Evolutionary conservation across 2,113 vertebrate genomes (phyloP), one percentile per base, ranked within the genome.

Genomic region (Embiotoca jacksoni): DNA sequence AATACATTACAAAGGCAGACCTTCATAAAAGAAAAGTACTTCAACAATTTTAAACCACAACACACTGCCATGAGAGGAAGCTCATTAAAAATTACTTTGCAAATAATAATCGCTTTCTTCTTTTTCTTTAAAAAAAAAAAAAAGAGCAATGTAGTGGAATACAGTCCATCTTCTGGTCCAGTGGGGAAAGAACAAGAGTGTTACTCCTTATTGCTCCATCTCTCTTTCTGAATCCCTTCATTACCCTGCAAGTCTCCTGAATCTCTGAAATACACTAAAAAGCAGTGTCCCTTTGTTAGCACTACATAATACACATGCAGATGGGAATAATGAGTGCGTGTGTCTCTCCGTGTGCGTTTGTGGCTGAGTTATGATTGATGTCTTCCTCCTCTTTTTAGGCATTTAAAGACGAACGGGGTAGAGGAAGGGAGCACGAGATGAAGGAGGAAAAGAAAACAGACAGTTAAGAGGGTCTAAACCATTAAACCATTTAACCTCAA

Each of bases 401-500:
- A 47, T 83, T 84, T 78, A 87, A 88, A 91, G 70, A 90, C 11
- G 14, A 88, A 91, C 74, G 75, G 61, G 55, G 30, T 47, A 61
- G 39, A 72, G 56, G 62, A 79, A 47, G 71, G 33, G 74, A 78
- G 52, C 62, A 49, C 0, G 13, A 54, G 52, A 69, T 55, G 67
- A 77, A 57, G 75, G 49, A 56, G 33, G 36, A 7, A 23, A 46
- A 49, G 44, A 77, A 60, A 39, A 70, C 72, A 83, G 83, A 54
- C 83, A 87, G 81, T 90, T 87, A 88, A 84, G 72, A 82, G 59
- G 77, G 39, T 71, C 44, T 85, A 79, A 90, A 91, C 75, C 81
- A 62, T 90, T 93, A 90, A 90, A 88, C 68, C 84, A 63, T 84
- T 92, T 90, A 85, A 84, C 84, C 90, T 88, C 56, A 4, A 44